phyloP scores from a whole-genome alignment of 2,797 vertebrate species.

The Dipus sagitta region DNA sequence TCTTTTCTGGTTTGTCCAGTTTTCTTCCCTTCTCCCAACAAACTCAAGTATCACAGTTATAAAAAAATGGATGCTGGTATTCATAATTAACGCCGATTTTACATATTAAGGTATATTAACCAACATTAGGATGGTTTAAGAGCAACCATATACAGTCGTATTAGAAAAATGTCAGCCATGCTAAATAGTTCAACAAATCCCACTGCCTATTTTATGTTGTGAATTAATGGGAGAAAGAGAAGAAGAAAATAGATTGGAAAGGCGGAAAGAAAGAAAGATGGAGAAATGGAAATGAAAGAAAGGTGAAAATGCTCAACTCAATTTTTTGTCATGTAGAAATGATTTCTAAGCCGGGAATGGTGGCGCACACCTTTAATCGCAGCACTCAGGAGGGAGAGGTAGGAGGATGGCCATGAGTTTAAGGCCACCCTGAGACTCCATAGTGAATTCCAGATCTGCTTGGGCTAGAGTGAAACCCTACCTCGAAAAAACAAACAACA shows the following conservation, averaged over 20 bases:
- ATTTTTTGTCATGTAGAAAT: slow-evolving; percentile 7
- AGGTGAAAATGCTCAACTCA: background rate
- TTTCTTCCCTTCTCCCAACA: background rate
- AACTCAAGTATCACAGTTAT: slow-evolving; percentile 18
- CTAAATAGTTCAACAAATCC: background rate
- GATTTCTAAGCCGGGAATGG: background rate
- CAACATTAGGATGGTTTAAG: background rate
- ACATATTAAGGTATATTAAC: background rate
- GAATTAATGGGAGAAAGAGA: background rate
- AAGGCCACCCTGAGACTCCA: no score
- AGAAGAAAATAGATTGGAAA: no score
- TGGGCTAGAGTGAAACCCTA: no score
- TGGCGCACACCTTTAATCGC: no score
- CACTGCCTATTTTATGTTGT: background rate
- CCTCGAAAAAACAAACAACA: no score
- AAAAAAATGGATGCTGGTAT: background rate
- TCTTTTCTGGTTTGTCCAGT: background rate
- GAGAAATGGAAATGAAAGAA: background rate
- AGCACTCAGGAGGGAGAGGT: no score
- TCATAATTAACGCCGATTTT: slow-evolving; percentile 55
- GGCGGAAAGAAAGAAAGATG: accelerated
- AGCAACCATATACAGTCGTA: background rate
- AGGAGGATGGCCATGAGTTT: no score
- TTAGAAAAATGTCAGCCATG: background rate
- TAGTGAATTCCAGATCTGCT: no score